Evolutionary conservation across 2,888 invertebrate genomes (phyloP).

Genomic region (Plemyria rubiginata): DNA sequence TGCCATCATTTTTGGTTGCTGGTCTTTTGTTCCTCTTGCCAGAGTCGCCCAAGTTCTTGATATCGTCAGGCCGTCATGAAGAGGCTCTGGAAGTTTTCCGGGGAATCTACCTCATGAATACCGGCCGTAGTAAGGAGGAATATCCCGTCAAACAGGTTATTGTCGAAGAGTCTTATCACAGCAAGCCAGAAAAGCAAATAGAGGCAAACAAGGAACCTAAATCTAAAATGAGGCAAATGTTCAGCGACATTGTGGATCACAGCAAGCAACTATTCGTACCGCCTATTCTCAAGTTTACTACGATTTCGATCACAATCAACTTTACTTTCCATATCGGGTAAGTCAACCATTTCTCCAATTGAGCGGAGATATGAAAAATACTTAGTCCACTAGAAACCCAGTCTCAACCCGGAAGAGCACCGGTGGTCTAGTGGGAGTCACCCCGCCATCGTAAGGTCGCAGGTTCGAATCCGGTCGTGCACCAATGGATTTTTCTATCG

Average conservation of each 20-base stretch:
- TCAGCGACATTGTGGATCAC: conserved; percentile 91
- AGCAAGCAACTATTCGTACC: conserved; percentile 92
- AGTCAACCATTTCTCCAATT: conserved; percentile 48
- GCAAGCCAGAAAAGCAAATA: conserved; percentile 85
- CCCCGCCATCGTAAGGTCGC: no score
- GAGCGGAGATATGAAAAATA: background rate
- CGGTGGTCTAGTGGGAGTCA: no score
- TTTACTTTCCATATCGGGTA: conserved; percentile 97
- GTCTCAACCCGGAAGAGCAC: no score
- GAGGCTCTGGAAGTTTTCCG: conserved; percentile 93
- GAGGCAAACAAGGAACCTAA: conserved; percentile 83
- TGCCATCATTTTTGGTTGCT: conserved; percentile 95
- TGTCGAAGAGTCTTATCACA: conserved; percentile 81
- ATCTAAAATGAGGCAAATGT: conserved; percentile 89
- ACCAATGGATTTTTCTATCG: no score
- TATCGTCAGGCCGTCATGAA: conserved; percentile 91
- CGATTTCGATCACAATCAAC: conserved; percentile 94
- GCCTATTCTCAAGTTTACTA: conserved; percentile 92
- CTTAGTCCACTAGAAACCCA: background rate
- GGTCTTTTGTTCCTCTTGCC: conserved; percentile 92
- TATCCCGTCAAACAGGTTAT: conserved; percentile 91
- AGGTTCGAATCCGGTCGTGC: no score
- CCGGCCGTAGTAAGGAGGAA: conserved; percentile 89
- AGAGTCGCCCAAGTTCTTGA: conserved; percentile 95
- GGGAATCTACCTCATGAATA: conserved; percentile 92